Conservation (phyloP, 1,140 invertebrate species). For the Drosophila tani region DNA sequence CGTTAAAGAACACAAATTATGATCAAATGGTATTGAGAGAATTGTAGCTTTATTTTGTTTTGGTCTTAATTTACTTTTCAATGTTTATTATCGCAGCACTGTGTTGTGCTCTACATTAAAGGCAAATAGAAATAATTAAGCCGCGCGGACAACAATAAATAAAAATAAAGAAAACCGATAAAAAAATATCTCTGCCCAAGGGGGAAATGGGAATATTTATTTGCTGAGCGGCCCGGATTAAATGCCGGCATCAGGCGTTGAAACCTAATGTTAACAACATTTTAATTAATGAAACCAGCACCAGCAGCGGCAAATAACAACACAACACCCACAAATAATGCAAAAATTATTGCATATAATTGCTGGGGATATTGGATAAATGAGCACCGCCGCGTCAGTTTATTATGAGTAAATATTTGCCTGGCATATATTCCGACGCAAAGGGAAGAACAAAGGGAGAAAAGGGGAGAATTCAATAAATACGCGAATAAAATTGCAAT, state of each 20-base stretch:
- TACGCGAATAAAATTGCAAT: constrained; percentile 16
- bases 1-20: constrained; percentile 65
- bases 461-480: constrained; percentile 2
- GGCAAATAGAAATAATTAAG: constrained; percentile 79
- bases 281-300: constrained; percentile 65
- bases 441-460: not conserved
- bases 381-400: constrained; percentile 23
- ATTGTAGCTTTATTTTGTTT: constrained; percentile 20
- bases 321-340: constrained; percentile 44
- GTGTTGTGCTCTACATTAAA: constrained; percentile 34
- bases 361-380: constrained; percentile 56
- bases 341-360: constrained; percentile 44
- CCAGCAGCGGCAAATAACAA: constrained; percentile 16
- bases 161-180: constrained; percentile 34
- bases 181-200: constrained; percentile 14
- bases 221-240: constrained; percentile 61
- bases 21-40: constrained; percentile 64
- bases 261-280: constrained; percentile 81
- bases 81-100: constrained; percentile 46
- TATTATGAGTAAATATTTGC: constrained; percentile 62
- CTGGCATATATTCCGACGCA: constrained; percentile 31
- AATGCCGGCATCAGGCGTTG: constrained; percentile 58
- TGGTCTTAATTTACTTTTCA: constrained; percentile 36
- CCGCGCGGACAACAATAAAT: constrained; percentile 53
- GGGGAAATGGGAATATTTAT: constrained; percentile 68